Evolutionary conservation across 2,113 vertebrate genomes (phyloP).

Genomic region (Struthidea cinerea): DNA sequence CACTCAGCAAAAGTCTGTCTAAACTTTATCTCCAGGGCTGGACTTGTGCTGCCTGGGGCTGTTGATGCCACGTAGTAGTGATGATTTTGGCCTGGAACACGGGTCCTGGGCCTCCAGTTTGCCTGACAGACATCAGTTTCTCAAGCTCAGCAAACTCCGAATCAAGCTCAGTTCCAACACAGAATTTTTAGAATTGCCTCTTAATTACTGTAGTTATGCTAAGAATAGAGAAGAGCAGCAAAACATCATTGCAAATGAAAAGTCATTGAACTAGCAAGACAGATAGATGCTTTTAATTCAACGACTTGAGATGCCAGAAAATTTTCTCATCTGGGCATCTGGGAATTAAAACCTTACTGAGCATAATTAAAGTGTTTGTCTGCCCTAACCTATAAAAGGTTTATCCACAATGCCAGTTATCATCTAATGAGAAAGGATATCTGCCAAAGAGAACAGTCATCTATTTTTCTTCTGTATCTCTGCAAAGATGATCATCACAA

Average conservation of each 20-base stretch:
- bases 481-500: neutral
- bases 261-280: conserved; percentile 29
- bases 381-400: conserved; percentile 33
- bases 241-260: conserved; percentile 59
- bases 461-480: conserved; percentile 4
- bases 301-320: neutral
- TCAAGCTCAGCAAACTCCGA: neutral
- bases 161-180: neutral
- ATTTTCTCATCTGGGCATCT: conserved; percentile 6
- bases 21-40: neutral
- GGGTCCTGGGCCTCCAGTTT: neutral
- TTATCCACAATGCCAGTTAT: conserved; percentile 29
- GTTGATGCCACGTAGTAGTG: rapidly evolving
- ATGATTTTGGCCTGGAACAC: neutral
- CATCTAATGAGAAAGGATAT: conserved; percentile 37
- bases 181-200: neutral
- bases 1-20: neutral
- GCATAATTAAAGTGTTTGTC: conserved; percentile 54
- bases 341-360: conserved; percentile 12
- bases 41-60: neutral
- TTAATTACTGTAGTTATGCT: conserved; percentile 44
- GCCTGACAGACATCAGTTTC: neutral
- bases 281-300: conserved; percentile 38
- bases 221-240: conserved; percentile 23
- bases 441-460: conserved; percentile 5